Percentiles rank a stretch among this genome's conserved stretches.
Evolutionary conservation across 2,113 vertebrate genomes (phyloP).

Genomic region (Sinosuthora webbiana): DNA sequence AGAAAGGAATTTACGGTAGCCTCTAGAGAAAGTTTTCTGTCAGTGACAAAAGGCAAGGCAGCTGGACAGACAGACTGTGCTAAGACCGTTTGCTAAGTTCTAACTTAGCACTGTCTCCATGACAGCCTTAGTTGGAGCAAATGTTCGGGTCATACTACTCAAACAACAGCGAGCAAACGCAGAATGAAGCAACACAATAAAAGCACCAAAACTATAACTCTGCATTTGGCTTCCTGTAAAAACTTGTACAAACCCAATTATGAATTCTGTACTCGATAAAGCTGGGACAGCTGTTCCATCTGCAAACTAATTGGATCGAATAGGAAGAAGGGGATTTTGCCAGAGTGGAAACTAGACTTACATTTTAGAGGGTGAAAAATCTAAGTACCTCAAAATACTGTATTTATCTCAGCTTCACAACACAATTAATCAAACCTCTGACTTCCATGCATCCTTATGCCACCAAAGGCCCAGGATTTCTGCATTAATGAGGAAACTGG

Average conservation of each 20-base stretch:
- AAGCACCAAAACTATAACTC: background rate
- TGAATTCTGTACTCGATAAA: background rate
- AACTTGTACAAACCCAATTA: background rate
- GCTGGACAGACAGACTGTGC: background rate
- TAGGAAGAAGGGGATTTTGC: background rate
- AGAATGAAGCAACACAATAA: background rate
- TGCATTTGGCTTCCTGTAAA: background rate
- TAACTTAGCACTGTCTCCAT: background rate
- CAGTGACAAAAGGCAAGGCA: conserved; percentile 1
- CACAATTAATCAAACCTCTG: background rate
- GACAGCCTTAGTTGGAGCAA: background rate
- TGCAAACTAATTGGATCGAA: background rate
- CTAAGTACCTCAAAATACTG: background rate
- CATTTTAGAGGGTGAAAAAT: background rate
- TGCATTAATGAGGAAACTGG: background rate
- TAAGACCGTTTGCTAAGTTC: background rate
- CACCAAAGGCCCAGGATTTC: background rate
- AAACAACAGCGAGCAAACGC: background rate
- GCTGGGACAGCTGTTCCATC: background rate
- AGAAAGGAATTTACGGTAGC: background rate
- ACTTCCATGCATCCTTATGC: background rate
- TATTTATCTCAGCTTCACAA: background rate
- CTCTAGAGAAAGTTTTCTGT: background rate
- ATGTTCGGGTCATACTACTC: background rate
- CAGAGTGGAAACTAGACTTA: background rate